A percentile compares a stretch with the other conserved stretches of the same genome.
phyloP scores from a whole-genome alignment of 1,140 invertebrate species.

The Drosophila kepulauana region DNA sequence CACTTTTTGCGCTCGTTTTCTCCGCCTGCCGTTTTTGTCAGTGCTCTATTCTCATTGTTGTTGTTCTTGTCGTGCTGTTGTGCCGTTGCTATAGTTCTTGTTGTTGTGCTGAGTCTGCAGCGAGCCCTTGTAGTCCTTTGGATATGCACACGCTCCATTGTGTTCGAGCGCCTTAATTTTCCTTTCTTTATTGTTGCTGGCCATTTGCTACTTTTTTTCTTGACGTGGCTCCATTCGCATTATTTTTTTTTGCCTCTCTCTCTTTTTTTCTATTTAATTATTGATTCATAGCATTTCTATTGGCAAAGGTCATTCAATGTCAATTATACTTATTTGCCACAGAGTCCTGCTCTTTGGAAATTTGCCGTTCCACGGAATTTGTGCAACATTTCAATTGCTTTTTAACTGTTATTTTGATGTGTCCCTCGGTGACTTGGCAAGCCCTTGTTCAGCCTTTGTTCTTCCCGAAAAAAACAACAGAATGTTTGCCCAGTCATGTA shows the following conservation, averaged over 20 bases:
- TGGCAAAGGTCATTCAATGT: slow-evolving; percentile 76
- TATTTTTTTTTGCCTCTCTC: neutral
- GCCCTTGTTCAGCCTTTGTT: slow-evolving; percentile 21
- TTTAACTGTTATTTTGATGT: slow-evolving; percentile 62
- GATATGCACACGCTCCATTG: slow-evolving; percentile 60
- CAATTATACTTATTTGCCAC: slow-evolving; percentile 40
- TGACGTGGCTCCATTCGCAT: slow-evolving; percentile 30
- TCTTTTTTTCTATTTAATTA: slow-evolving; percentile 70
- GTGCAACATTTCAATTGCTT: slow-evolving; percentile 67
- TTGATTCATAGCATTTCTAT: slow-evolving; percentile 71
- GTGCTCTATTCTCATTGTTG: slow-evolving; percentile 28
- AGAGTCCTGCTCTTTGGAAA: slow-evolving; percentile 50
- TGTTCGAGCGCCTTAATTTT: slow-evolving; percentile 63
- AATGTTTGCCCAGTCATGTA: slow-evolving; percentile 68
- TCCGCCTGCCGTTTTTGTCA: slow-evolving; percentile 44
- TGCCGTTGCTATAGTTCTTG: slow-evolving; percentile 5
- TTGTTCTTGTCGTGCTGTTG: slow-evolving; percentile 28
- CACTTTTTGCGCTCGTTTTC: slow-evolving; percentile 70
- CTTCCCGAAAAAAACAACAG: slow-evolving; percentile 4
- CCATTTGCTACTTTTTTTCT: slow-evolving; percentile 64
- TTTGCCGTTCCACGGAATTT: slow-evolving; percentile 42
- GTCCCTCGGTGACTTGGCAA: slow-evolving; percentile 36
- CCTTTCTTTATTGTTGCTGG: slow-evolving; percentile 57
- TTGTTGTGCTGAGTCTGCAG: slow-evolving; percentile 47
- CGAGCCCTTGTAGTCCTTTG: slow-evolving; percentile 46